Evolutionary conservation across 2,888 invertebrate species (phyloP).

Genomic region (Dicyrtoma fusca): DNA sequence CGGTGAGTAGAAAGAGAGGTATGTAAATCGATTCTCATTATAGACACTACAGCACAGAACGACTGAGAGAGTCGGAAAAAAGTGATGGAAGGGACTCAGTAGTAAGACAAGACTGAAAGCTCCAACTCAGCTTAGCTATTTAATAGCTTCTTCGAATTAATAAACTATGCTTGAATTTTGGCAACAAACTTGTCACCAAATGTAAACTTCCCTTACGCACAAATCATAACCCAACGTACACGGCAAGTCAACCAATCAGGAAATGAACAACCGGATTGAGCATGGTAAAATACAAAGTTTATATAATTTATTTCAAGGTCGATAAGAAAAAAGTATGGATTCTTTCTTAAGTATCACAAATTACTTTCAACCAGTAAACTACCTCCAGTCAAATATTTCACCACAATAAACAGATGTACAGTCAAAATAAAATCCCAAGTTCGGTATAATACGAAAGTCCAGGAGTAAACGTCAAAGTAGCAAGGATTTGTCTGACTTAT

Average conservation of each 20-base stretch:
- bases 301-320: too few species aligned
- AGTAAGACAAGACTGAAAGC: slow-evolving; percentile 25
- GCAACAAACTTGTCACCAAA: slow-evolving; percentile 32
- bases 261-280: slow-evolving; percentile 6
- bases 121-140: slow-evolving; percentile 26
- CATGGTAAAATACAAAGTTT: neutral
- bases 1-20: neutral
- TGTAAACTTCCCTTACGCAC: slow-evolving; percentile 17
- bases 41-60: slow-evolving; percentile 15
- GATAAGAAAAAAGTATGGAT: too few species aligned
- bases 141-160: slow-evolving; percentile 33
- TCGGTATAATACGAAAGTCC: too few species aligned
- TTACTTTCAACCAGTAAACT: too few species aligned
- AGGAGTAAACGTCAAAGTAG: too few species aligned
- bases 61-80: slow-evolving; percentile 16
- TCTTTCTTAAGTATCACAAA: too few species aligned
- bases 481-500: too few species aligned
- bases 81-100: slow-evolving; percentile 17
- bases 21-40: slow-evolving; percentile 18
- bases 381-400: too few species aligned
- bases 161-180: slow-evolving; percentile 36
- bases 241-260: neutral
- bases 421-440: too few species aligned
- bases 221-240: neutral
- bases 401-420: too few species aligned